These are phyloP conservation scores for Apomyelois bistriatella DNA, from an alignment of 2,888 invertebrate genomes.

Conservation along the genomic window DNA sequence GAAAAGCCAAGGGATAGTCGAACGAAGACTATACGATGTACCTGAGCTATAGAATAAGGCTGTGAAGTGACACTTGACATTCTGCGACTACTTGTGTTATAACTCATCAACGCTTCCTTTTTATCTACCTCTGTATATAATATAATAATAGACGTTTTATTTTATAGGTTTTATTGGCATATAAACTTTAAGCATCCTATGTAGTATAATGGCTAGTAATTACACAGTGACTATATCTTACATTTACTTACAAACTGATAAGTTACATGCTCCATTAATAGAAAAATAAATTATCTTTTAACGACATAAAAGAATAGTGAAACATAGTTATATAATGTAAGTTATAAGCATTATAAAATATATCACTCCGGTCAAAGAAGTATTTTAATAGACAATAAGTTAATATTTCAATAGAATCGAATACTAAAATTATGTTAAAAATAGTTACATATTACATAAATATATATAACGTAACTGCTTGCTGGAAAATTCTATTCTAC, in stretches of 20 bases:
- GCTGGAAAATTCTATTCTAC: no score
- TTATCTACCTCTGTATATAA: slow-evolving; percentile 22
- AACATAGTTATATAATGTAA: slow-evolving; percentile 41
- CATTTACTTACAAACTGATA: slow-evolving; percentile 60
- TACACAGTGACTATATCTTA: slow-evolving; percentile 65
- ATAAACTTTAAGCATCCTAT: slow-evolving; percentile 67
- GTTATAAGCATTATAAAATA: slow-evolving; percentile 15
- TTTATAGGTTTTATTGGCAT: slow-evolving; percentile 67
- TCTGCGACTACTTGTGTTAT: slow-evolving; percentile 14
- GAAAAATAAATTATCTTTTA: slow-evolving; percentile 63
- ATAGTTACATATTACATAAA: background rate
- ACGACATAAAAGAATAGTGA: slow-evolving; percentile 56
- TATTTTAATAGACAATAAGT: background rate
- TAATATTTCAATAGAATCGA: background rate
- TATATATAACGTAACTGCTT: no score
- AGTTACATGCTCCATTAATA: slow-evolving; percentile 57
- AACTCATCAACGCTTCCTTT: slow-evolving; percentile 10
- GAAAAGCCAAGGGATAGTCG: background rate
- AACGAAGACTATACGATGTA: slow-evolving; percentile 34
- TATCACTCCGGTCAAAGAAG: slow-evolving; percentile 9
- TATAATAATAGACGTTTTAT: slow-evolving; percentile 41
- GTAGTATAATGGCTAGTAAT: slow-evolving; percentile 47
- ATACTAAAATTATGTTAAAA: background rate
- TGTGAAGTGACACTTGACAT: slow-evolving; percentile 31
- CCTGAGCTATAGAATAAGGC: slow-evolving; percentile 51